A percentile compares a stretch with the other conserved stretches of the same genome.
Conservation (phyloP, 1,140 invertebrate species). For the Drosophila kohkoa region DNA sequence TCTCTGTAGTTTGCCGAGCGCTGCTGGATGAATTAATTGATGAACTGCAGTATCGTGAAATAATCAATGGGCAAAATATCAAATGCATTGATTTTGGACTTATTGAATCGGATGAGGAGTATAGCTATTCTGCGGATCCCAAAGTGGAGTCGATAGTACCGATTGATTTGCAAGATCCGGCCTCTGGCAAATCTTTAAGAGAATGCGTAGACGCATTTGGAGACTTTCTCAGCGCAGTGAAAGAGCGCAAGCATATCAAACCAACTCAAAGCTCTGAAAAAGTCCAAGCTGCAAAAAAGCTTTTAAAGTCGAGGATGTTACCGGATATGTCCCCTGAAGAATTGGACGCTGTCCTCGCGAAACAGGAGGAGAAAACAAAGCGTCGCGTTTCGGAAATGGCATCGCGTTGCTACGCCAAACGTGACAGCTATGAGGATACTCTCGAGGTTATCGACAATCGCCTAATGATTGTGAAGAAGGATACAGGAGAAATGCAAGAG, state of each 20-base stretch:
- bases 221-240: slow-evolving; percentile 42
- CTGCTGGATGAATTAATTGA: slow-evolving; percentile 55
- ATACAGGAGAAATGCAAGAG: slow-evolving; percentile 61
- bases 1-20: slow-evolving; percentile 21
- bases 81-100: slow-evolving; percentile 60
- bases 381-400: slow-evolving; percentile 46
- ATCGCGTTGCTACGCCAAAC: slow-evolving; percentile 59
- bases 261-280: slow-evolving; percentile 32
- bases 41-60: slow-evolving; percentile 41
- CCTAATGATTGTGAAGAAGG: slow-evolving; percentile 72
- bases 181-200: slow-evolving; percentile 57
- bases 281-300: slow-evolving; percentile 49
- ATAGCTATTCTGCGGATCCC: slow-evolving; percentile 57
- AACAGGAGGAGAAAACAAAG: slow-evolving; percentile 40
- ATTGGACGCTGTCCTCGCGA: slow-evolving; percentile 46
- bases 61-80: slow-evolving; percentile 4
- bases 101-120: slow-evolving; percentile 74
- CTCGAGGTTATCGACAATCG: slow-evolving; percentile 71
- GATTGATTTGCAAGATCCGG: slow-evolving; percentile 56
- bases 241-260: slow-evolving; percentile 16
- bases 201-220: slow-evolving; percentile 62
- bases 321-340: slow-evolving; percentile 44
- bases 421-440: slow-evolving; percentile 67
- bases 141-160: slow-evolving; percentile 45
- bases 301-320: slow-evolving; percentile 45